Conservation (phyloP, 2,797 vertebrate genomes). For the Gambelia wislizenii region DNA sequence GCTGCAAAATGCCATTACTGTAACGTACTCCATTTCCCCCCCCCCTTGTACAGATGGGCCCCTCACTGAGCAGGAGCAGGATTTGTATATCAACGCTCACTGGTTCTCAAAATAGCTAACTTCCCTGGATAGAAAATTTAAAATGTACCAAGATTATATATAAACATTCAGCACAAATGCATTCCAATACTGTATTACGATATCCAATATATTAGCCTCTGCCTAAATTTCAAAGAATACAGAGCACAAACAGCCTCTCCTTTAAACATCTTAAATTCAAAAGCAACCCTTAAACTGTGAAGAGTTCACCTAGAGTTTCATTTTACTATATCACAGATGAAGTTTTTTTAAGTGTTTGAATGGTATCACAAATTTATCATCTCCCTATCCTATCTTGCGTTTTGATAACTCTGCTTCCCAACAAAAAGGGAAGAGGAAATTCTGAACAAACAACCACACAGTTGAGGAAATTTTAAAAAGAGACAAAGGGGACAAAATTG, state of each 20-base stretch:
- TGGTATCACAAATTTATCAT: not conserved
- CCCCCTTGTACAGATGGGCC: too few species aligned
- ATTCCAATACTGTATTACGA: not conserved
- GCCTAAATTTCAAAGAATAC: not conserved
- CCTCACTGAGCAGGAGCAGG: not conserved
- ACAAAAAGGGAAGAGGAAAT: not conserved
- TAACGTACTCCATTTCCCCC: too few species aligned
- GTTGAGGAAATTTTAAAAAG: not conserved
- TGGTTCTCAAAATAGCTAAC: not conserved
- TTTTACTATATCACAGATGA: not conserved
- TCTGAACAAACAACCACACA: not conserved
- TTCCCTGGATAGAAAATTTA: not conserved
- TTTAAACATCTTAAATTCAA: not conserved
- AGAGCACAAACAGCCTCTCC: not conserved
- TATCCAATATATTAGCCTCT: too few species aligned
- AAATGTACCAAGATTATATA: not conserved
- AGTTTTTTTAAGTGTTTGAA: not conserved
- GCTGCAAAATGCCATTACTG: too few species aligned
- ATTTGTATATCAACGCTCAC: not conserved
- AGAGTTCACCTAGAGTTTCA: not conserved
- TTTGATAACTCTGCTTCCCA: not conserved
- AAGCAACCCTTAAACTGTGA: not conserved
- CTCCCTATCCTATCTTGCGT: not conserved
- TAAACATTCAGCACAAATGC: not conserved
- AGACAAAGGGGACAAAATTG: not conserved